Evolutionary conservation across 2,797 vertebrate species (phyloP).

Genomic region (Coendou prehensilis): DNA sequence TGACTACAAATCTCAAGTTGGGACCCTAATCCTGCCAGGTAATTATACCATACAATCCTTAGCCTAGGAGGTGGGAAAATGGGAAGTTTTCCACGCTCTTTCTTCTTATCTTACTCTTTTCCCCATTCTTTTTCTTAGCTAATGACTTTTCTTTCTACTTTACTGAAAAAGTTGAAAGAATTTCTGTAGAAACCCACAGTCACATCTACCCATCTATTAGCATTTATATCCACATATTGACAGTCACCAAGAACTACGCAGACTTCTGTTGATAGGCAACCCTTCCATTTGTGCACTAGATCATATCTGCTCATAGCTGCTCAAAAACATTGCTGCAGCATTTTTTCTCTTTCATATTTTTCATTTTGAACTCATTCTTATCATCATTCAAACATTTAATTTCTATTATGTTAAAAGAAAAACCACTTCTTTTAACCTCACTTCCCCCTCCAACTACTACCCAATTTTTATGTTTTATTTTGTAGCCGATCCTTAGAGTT

Average conservation of each 20-base stretch:
- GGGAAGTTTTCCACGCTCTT: not conserved
- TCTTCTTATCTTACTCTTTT: not conserved
- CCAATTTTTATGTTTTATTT: not conserved
- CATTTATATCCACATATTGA: not conserved
- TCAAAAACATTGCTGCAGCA: constrained; percentile 19
- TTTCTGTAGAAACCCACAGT: not conserved
- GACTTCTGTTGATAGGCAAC: not conserved
- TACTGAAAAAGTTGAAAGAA: constrained; percentile 48
- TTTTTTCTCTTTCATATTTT: not conserved
- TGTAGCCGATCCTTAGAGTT: constrained; percentile 21
- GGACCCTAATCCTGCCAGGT: constrained; percentile 20
- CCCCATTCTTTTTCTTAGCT: constrained; percentile 20
- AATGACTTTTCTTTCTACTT: constrained; percentile 46
- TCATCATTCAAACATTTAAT: not conserved
- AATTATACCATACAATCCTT: not conserved
- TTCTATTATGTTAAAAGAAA: constrained; percentile 38
- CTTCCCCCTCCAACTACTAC: not conserved
- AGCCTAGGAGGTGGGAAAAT: not conserved
- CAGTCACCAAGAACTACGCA: not conserved
- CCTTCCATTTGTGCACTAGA: not conserved
- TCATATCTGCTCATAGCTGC: not conserved
- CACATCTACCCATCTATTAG: not conserved
- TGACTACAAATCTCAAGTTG: not conserved
- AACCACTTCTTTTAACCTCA: constrained; percentile 5
- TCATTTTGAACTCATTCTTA: not conserved